A percentile compares a stretch with the other conserved stretches of the same genome.
These are phyloP conservation scores for Mythimna ferrago DNA, from an alignment of 2,888 invertebrate genomes.

Conservation along the genomic window DNA sequence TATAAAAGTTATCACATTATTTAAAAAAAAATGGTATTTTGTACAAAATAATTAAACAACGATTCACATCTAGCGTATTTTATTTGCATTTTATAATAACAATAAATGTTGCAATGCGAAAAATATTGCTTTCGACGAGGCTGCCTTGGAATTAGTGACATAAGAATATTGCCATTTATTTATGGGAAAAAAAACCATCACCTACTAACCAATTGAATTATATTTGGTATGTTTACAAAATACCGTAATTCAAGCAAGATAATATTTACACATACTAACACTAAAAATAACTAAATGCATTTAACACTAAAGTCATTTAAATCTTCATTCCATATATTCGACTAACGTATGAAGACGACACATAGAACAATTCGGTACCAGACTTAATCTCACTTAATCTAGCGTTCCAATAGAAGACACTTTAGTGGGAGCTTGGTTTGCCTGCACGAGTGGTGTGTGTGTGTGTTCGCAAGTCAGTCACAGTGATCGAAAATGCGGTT, in stretches of 20 bases:
- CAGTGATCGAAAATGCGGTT: too few species aligned
- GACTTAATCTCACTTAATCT: too few species aligned
- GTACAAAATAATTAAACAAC: slow-evolving; percentile 63
- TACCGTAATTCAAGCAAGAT: background rate
- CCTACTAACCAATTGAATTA: background rate
- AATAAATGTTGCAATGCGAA: slow-evolving; percentile 36
- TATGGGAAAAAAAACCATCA: background rate
- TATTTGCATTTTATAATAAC: slow-evolving; percentile 60
- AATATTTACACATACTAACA: background rate
- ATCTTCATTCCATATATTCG: background rate
- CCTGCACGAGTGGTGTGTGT: too few species aligned
- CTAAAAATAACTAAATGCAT: background rate
- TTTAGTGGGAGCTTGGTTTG: too few species aligned
- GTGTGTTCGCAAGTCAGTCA: too few species aligned
- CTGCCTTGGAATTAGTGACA: slow-evolving; percentile 24
- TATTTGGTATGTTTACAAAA: background rate
- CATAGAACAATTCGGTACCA: background rate
- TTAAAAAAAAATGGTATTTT: slow-evolving; percentile 47
- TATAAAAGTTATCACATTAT: slow-evolving; percentile 56
- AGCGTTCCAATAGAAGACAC: too few species aligned
- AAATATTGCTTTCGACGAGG: slow-evolving; percentile 37
- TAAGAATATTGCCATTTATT: background rate
- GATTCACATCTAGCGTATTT: slow-evolving; percentile 53
- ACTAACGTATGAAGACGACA: background rate
- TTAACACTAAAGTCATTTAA: background rate